Evolutionary conservation across 2,888 invertebrate genomes (phyloP), one percentile per base, ranked within the genome.

Genomic region (Cancer borealis): DNA sequence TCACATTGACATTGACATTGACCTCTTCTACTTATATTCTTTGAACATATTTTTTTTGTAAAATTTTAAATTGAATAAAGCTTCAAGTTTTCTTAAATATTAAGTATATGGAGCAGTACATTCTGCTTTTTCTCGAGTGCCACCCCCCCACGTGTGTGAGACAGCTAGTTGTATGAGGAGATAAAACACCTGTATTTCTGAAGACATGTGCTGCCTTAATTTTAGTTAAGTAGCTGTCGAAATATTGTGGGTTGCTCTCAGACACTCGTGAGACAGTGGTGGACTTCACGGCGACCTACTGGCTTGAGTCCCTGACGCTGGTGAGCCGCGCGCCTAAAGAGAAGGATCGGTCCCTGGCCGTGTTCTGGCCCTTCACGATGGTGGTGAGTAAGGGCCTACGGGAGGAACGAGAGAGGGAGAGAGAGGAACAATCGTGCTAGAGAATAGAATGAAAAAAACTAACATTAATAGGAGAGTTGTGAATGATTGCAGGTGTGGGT

Each of bases 231-330:
- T n/a, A 26, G n/a, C 3, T 60, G 30, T 39, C 10, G 17, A 26
- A 21, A 14, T 0, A 26, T 4, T 66, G 45, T 66, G 21, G 21
- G 3, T 79, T 45, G 45, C 60, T 4, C n/a, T n/a, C 93, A 93
- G 93, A 46, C 6, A 0, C 17, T 6, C 91, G 93, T 1, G 89
- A 87, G 87, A 73, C 46, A 1, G 92, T 94, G 17, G 94, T 94
- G n/a, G 94, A 94, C 92, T 94, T 94, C 91, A 94, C 94, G 3
- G 88, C 84, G 4, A 91, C 94, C 0, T 94, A 94, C 66, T 94
- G 54, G 73, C 92, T 91, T 17, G 94, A 94, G 88, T 87, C 91
- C 10, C 73, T 91, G 8, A 93, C 92, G n/a, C 88, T 94, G 21
- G 88, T 94, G 46, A 92, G 92, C 8, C 84, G 91, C n/a, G 92